Conservation (phyloP, 2,113 vertebrate species). For the Urocitellus parryii region DNA sequence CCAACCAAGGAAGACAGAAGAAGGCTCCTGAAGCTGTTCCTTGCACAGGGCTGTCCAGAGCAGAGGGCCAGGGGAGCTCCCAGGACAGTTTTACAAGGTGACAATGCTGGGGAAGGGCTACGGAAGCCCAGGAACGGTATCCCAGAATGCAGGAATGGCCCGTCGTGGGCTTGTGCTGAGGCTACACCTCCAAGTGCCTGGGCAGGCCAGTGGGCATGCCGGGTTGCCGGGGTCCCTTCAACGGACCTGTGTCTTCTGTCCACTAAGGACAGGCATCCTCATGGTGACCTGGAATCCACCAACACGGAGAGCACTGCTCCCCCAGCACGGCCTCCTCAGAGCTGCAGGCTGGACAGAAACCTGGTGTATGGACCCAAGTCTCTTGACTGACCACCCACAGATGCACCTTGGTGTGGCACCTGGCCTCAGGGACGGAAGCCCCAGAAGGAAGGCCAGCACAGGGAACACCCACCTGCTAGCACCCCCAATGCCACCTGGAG, state of each 20-base stretch:
- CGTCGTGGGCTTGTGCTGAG: neutral
- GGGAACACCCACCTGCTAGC: constrained; percentile 19
- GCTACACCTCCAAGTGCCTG: neutral
- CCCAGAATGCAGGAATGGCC: neutral
- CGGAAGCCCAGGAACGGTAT: neutral
- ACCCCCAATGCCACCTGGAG: constrained; percentile 49
- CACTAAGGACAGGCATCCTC: constrained; percentile 47
- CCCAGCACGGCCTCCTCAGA: neutral
- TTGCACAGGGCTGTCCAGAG: neutral
- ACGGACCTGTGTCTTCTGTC: constrained; percentile 43
- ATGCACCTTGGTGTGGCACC: neutral
- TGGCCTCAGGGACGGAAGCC: neutral
- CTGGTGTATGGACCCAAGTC: neutral
- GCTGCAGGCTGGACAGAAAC: neutral
- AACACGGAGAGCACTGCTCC: constrained; percentile 57
- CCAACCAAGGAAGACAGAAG: neutral
- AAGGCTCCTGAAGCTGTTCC: rapidly evolving
- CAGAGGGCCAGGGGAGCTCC: too few relatives aligned
- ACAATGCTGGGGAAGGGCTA: neutral
- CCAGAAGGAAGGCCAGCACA: neutral
- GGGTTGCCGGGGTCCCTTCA: neutral
- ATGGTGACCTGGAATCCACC: constrained; percentile 62
- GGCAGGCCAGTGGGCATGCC: neutral
- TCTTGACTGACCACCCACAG: rapidly evolving
- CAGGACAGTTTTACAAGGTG: too few relatives aligned